These are phyloP conservation scores for Cossypha dichroa DNA, from an alignment of 2,797 vertebrate genomes.

Conservation along the genomic window DNA sequence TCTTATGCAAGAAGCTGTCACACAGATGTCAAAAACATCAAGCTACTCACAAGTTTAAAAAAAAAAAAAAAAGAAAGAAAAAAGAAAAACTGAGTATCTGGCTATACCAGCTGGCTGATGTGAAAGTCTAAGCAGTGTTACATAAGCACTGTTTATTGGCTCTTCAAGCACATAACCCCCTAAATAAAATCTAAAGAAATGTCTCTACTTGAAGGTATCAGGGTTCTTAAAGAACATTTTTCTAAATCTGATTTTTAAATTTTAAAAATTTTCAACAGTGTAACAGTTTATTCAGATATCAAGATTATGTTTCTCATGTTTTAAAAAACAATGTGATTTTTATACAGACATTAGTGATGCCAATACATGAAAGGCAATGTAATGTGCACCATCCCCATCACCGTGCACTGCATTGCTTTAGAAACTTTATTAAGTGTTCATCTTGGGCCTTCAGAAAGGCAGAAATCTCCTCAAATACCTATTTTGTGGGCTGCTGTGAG, in stretches of 20 bases:
- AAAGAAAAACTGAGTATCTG: slow-evolving; percentile 61
- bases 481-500: not conserved
- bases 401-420: not conserved
- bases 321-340: not conserved
- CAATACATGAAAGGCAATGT: not conserved
- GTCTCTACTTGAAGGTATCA: not conserved
- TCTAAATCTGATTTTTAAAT: not conserved
- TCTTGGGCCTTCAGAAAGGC: not conserved
- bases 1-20: slow-evolving; percentile 84
- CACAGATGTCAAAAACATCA: slow-evolving; percentile 89
- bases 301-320: not conserved
- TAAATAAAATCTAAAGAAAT: not conserved
- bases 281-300: not conserved
- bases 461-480: not conserved
- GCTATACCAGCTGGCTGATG: slow-evolving; percentile 73
- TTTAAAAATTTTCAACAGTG: not conserved
- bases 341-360: not conserved
- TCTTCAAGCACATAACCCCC: not conserved
- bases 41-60: slow-evolving; percentile 78
- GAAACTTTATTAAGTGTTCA: not conserved
- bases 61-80: not conserved
- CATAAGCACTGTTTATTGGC: not conserved
- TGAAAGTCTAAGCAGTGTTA: not conserved
- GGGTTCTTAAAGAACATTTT: not conserved
- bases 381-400: not conserved